Base-by-base conservation (phyloP, 2,888 invertebrate species). In the Lasioglossum malachurum region DNA sequence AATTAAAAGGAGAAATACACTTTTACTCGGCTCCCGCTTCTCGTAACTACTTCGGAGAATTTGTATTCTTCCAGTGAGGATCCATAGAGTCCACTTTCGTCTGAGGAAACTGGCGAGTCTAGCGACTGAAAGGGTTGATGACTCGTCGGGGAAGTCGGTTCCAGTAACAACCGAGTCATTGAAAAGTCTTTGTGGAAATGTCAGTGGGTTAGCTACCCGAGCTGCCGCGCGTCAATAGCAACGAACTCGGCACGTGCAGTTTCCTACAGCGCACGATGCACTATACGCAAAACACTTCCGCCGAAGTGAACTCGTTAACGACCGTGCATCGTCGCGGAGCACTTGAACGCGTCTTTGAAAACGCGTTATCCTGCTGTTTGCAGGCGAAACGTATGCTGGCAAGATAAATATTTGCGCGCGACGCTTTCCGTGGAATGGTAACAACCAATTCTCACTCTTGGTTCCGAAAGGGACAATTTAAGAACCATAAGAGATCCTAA, bases 231-330 rank as follows among this genome's bases (percentile, higher is more conserved):
- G 75, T 38, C 75, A 49, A 83, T 80, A 44, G 64, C n/a, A 67
- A 76, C 53, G 46, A 64, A 72, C 80, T 7, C n/a, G 72, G n/a
- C 81, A 81, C 83, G 76, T 81, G 83, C 76, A 77, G 23, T 67
- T 77, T 67, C 73, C 75, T 67, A 77, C n/a, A 16, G 12, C 35
- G 35, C 38, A 44, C 60, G 10, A n/a, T 35, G 38, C 49, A 16
- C 64, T 53, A 53, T 27, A 16, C 31, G 4, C 31, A n/a, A 53
- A 64, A 73, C 73, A 35, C 73, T 73, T 73, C 46, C 73, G 69
- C 4, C 69, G 23, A 41, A 38, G 38, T 23, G 23, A 23, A 3
- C 38, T 38, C 69, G 69, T 69, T 69, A 69, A 69, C 38, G 38
- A 69, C 69, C 38, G 38, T 23, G 69, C 19, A 23, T 23, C 69